A percentile compares a stretch with the other conserved stretches of the same genome.
Conservation (phyloP, 2,113 vertebrate species). For the Oncorhynchus keta region DNA sequence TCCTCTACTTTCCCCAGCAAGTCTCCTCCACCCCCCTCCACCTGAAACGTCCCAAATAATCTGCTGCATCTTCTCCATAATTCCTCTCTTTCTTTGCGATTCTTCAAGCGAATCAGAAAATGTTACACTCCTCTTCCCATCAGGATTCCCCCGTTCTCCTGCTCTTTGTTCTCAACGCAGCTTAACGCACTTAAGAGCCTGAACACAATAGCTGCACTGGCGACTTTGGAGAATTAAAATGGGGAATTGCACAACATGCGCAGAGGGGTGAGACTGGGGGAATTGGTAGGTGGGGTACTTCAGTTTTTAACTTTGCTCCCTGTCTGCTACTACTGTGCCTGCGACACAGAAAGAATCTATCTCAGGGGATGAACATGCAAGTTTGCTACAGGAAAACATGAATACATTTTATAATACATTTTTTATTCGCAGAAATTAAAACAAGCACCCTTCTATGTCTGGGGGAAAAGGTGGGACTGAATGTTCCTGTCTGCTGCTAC, state of each 20-base stretch:
- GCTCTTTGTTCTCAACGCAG: constrained; percentile 47
- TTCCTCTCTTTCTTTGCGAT: constrained; percentile 48
- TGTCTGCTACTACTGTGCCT: background rate
- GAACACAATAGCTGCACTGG: constrained; percentile 40
- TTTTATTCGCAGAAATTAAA: background rate
- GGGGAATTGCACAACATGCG: background rate
- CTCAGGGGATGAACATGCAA: no score
- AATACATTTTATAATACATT: background rate
- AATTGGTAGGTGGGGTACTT: background rate
- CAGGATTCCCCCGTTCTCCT: constrained; percentile 41
- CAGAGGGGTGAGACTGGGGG: background rate
- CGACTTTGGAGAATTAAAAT: constrained; percentile 47
- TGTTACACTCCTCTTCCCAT: constrained; percentile 55
- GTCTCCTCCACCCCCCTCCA: constrained; percentile 1
- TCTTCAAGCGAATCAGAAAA: constrained; percentile 60
- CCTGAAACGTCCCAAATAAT: constrained; percentile 42
- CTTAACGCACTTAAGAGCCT: constrained; percentile 47
- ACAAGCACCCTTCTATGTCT: constrained; percentile 15
- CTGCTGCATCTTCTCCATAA: constrained; percentile 49
- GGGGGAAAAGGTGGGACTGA: background rate
- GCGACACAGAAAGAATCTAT: background rate
- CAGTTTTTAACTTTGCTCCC: background rate
- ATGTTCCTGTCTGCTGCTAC: no score
- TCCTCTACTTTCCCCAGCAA: background rate
- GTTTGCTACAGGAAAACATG: background rate